These are phyloP conservation scores for Casuarius casuarius DNA, from an alignment of 2,113 vertebrate genomes.

Conservation along the genomic window DNA sequence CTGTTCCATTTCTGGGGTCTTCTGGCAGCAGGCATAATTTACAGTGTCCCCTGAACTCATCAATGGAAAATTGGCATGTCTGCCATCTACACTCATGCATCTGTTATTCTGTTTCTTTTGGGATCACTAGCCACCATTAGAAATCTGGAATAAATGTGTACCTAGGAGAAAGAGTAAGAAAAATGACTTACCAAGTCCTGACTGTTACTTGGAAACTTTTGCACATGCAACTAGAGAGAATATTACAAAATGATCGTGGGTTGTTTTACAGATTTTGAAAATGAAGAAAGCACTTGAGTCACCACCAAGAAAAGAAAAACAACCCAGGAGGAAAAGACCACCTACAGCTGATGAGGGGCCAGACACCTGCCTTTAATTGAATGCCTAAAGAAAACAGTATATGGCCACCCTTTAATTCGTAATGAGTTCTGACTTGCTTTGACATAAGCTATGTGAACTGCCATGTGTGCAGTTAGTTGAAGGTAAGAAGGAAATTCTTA, in stretches of 20 bases:
- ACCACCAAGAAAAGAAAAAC: conserved; percentile 55
- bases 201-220: conserved; percentile 60
- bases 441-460: conserved; percentile 11
- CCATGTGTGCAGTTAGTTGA: conserved; percentile 6
- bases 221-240: conserved; percentile 50
- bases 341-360: conserved; percentile 61
- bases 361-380: conserved; percentile 70
- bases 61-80: conserved; percentile 21
- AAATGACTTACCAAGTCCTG: conserved; percentile 16
- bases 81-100: not conserved
- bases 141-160: conserved; percentile 33
- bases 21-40: not conserved
- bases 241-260: not conserved
- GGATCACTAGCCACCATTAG: conserved; percentile 21
- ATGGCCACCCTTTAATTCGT: conserved; percentile 32
- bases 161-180: conserved; percentile 39
- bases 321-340: conserved; percentile 58
- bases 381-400: conserved; percentile 58
- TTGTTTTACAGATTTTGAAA: conserved; percentile 45
- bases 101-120: conserved; percentile 43
- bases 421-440: conserved; percentile 27
- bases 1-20: conserved; percentile 14
- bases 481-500: conserved; percentile 30
- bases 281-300: conserved; percentile 61
- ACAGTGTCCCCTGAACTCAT: not conserved